Evolutionary conservation across 2,888 invertebrate genomes (phyloP).

Genomic region (Eristalis arbustorum): DNA sequence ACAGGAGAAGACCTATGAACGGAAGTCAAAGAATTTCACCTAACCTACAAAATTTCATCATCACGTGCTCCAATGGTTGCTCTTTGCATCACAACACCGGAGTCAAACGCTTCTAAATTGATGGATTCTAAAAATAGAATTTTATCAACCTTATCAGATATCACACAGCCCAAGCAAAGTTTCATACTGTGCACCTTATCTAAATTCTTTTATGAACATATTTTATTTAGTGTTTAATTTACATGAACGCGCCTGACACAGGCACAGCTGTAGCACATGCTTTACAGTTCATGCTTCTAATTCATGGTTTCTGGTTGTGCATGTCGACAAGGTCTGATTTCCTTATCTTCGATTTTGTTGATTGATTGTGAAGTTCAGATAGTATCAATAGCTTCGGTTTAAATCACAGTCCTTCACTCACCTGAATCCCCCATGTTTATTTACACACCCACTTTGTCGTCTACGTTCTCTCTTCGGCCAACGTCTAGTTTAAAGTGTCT

Average conservation of each 20-base stretch:
- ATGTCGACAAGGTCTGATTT: conserved; percentile 11
- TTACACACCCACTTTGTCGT: conserved; percentile 12
- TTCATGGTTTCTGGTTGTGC: not conserved
- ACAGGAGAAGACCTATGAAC: too few relatives aligned
- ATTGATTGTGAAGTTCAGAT: conserved; percentile 7
- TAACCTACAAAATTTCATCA: not conserved
- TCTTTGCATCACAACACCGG: not conserved
- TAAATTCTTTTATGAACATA: not conserved
- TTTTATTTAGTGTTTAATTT: not conserved
- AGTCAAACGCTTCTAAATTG: not conserved
- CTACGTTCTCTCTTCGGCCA: not conserved
- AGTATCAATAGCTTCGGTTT: not conserved
- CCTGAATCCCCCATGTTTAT: conserved; percentile 77
- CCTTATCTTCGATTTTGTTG: not conserved
- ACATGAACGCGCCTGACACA: not conserved
- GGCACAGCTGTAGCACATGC: not conserved
- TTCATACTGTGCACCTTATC: not conserved
- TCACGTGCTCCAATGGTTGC: not conserved
- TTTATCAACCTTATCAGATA: not conserved
- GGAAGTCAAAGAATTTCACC: too few relatives aligned
- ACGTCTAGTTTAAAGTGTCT: conserved; percentile 13
- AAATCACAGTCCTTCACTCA: conserved; percentile 68
- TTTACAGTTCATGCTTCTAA: not conserved
- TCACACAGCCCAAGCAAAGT: not conserved
- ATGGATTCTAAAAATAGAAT: not conserved